Percentiles rank a stretch among this genome's conserved stretches.
These are phyloP conservation scores for Podabrus alpinus DNA, from an alignment of 2,888 invertebrate genomes.

Conservation along the genomic window DNA sequence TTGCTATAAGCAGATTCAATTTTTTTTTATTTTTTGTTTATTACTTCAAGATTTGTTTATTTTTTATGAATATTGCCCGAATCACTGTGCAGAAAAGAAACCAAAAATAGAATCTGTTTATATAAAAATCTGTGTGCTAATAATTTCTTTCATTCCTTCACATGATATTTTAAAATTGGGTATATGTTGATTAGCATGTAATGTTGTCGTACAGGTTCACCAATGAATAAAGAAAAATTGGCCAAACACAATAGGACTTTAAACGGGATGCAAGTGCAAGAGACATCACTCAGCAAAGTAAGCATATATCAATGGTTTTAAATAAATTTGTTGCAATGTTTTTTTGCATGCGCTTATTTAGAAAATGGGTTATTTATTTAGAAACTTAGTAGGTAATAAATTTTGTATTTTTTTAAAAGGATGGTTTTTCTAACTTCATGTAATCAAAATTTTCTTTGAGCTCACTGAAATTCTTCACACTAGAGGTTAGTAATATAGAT, in stretches of 20 bases:
- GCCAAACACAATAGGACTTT: conserved; percentile 72
- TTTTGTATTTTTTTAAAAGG: background rate
- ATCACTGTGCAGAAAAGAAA: background rate
- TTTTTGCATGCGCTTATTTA: background rate
- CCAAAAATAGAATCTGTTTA: background rate
- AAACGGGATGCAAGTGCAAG: conserved; percentile 72
- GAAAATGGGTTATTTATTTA: too few species aligned
- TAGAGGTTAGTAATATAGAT: background rate
- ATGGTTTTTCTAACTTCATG: background rate
- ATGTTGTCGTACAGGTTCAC: conserved; percentile 68
- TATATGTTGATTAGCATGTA: conserved; percentile 41
- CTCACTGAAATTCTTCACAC: background rate
- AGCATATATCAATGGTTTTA: conserved; percentile 48
- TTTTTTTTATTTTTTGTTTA: background rate
- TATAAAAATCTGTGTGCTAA: background rate
- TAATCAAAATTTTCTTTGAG: background rate
- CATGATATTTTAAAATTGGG: conserved; percentile 14
- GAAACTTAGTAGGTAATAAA: background rate
- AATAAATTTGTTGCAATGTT: background rate
- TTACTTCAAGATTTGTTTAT: background rate
- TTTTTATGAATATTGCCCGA: too few species aligned
- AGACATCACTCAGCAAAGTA: conserved; percentile 82
- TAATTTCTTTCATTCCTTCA: background rate
- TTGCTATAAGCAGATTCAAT: background rate
- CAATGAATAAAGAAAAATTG: conserved; percentile 82